Evolutionary conservation across 1,140 invertebrate genomes (phyloP).

Genomic region (Drosophila hydei): DNA sequence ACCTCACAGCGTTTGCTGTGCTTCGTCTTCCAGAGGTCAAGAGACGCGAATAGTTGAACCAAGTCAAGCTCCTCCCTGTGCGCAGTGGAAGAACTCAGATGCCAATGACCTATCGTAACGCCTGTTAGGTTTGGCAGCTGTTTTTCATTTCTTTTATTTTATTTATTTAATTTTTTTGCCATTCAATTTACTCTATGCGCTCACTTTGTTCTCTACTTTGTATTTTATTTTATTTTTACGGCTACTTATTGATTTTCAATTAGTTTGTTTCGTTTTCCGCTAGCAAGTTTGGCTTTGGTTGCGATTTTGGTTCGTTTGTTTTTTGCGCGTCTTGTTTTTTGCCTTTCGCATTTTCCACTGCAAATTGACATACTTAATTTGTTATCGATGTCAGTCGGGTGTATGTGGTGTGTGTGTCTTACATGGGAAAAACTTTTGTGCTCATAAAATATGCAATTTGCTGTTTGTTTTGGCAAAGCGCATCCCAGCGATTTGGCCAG

Average conservation of each 20-base stretch:
- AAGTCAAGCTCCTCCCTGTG: neutral
- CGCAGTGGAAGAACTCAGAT: constrained; percentile 6
- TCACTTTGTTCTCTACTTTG: constrained; percentile 25
- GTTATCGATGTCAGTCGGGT: constrained; percentile 49
- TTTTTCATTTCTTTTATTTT: constrained; percentile 36
- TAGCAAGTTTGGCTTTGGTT: constrained; percentile 38
- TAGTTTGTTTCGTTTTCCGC: constrained; percentile 67
- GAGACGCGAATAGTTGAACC: neutral
- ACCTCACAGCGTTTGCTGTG: constrained; percentile 7
- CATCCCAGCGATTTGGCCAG: constrained; percentile 66
- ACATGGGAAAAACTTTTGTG: constrained; percentile 66
- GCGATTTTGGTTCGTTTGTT: constrained; percentile 39
- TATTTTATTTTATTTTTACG: constrained; percentile 20
- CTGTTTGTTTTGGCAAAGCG: constrained; percentile 59
- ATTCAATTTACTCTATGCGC: constrained; percentile 53
- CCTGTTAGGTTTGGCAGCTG: constrained; percentile 6
- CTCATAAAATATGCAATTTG: constrained; percentile 77
- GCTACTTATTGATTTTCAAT: constrained; percentile 77
- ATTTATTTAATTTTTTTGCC: constrained; percentile 7
- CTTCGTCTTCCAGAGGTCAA: constrained; percentile 13
- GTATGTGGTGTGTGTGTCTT: constrained; percentile 41
- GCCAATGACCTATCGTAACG: constrained; percentile 43
- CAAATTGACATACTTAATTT: constrained; percentile 78
- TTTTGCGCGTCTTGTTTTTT: constrained; percentile 32
- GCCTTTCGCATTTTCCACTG: constrained; percentile 48